These are phyloP conservation scores for Neomicropteryx cornuta DNA, from an alignment of 1,140 invertebrate species.

Conservation along the genomic window DNA sequence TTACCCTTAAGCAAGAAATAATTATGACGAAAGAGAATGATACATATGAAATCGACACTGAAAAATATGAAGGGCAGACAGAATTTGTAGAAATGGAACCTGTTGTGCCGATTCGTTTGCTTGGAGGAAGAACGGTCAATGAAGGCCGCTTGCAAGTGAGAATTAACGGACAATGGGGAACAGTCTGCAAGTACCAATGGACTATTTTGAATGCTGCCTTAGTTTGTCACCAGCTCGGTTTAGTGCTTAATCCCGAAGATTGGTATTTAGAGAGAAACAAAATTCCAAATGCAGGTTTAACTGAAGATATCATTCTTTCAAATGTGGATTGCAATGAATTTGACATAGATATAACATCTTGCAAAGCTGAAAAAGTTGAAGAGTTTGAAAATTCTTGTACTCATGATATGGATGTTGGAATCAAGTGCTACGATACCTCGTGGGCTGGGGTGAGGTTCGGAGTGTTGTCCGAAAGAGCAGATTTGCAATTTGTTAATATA, in stretches of 20 bases:
- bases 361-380: slow-evolving; percentile 61
- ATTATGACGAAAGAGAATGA: slow-evolving; percentile 49
- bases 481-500: slow-evolving; percentile 79
- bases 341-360: slow-evolving; percentile 86
- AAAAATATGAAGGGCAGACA: slow-evolving; percentile 38
- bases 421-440: slow-evolving; percentile 78
- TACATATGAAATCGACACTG: slow-evolving; percentile 44
- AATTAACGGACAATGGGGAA: slow-evolving; percentile 84
- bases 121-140: slow-evolving; percentile 59
- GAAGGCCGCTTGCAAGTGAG: slow-evolving; percentile 75
- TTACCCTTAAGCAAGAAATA: slow-evolving; percentile 66
- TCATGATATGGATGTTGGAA: slow-evolving; percentile 78
- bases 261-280: slow-evolving; percentile 75
- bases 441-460: slow-evolving; percentile 90
- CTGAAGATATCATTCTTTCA: slow-evolving; percentile 66
- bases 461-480: slow-evolving; percentile 72
- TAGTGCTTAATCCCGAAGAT: slow-evolving; percentile 85
- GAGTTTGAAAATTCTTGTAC: slow-evolving; percentile 86
- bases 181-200: slow-evolving; percentile 95
- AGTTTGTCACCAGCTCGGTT: slow-evolving; percentile 90
- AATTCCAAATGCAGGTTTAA: slow-evolving; percentile 65
- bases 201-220: slow-evolving; percentile 83
- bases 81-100: slow-evolving; percentile 40
- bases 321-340: slow-evolving; percentile 86
- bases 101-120: slow-evolving; percentile 56